Evolutionary conservation across 2,888 invertebrate genomes (phyloP), one percentile per base, ranked within the genome.

Genomic region (Mystacides longicornis): DNA sequence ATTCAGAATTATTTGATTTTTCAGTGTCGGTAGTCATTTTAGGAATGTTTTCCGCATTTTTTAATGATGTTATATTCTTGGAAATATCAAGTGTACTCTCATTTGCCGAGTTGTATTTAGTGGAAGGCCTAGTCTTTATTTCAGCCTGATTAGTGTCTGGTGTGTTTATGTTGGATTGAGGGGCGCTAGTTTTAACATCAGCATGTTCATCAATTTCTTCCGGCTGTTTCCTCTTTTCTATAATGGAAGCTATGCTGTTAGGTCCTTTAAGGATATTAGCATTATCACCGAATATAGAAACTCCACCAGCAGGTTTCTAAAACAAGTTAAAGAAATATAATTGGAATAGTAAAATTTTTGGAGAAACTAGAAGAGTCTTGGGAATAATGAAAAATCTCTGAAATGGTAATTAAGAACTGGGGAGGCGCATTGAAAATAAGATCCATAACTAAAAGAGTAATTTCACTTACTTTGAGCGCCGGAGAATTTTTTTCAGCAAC

Each of bases 271-370:
- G 27, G 21, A 51, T 22, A n/a, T 54, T 42, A 3, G 48, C 3
- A 51, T 68, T 72, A 2, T 67, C 63, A 1, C 80, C 82, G 62
- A 83, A 79, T 42, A 83, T 66, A 7, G 82, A 79, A 49, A 81
- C 77, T 1, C 79, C 83, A 1, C 82, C 82, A 3, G 77, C 65
- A 4, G 82, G 81, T 73, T 81, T 82, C 84, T 85, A 70, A 49
- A 69, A 67, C 57, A 58, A 43, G 43, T n/a, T 9, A 18, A n/a
- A 46, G 3, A 50, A 51, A 19, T 51, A 23, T 7, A n/a, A n/a
- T n/a, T n/a, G n/a, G n/a, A n/a, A n/a, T n/a, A n/a, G n/a, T n/a
- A n/a, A n/a, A n/a, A n/a, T n/a, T n/a, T n/a, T n/a, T n/a, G n/a
- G n/a, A n/a, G n/a, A n/a, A n/a, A n/a, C n/a, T n/a, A n/a, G n/a